Percentiles rank a stretch among this genome's conserved stretches.
Evolutionary conservation across 1,140 invertebrate species (phyloP).

Genomic region (Zaprionus africanus): DNA sequence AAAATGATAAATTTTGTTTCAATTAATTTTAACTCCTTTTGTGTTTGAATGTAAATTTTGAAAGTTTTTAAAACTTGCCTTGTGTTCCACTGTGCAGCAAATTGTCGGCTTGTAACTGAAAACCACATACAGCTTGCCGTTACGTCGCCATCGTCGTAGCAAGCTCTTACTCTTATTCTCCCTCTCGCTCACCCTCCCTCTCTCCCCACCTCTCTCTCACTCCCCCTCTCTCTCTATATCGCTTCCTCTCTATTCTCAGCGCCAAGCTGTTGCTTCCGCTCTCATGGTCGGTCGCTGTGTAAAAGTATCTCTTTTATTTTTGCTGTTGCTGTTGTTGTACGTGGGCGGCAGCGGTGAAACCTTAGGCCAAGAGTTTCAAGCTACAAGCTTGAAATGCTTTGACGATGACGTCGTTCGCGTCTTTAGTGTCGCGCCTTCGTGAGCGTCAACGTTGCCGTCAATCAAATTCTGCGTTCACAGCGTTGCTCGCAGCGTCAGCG

Average conservation of each 20-base stretch:
- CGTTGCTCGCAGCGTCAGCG: conserved; percentile 29
- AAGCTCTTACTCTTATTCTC: conserved; percentile 2
- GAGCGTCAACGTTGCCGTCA: conserved; percentile 52
- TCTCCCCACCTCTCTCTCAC: neutral
- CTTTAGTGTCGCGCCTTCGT: conserved; percentile 28
- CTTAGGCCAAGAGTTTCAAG: conserved; percentile 45
- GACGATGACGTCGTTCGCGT: conserved; percentile 68
- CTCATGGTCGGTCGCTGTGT: conserved; percentile 45
- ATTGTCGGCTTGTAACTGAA: conserved; percentile 71
- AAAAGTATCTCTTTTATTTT: conserved; percentile 65
- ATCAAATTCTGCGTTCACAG: conserved; percentile 60
- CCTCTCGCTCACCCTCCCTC: neutral
- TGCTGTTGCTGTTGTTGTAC: conserved; percentile 44
- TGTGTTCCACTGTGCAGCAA: conserved; percentile 64
- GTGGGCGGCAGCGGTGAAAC: conserved; percentile 74
- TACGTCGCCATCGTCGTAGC: conserved; percentile 22
- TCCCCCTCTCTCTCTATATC: neutral
- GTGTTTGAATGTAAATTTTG: neutral
- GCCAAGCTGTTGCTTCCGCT: conserved; percentile 75
- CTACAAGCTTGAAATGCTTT: conserved; percentile 75
- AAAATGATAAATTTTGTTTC: too few relatives aligned
- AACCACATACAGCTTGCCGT: conserved; percentile 61
- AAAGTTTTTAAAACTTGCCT: neutral
- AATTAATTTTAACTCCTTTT: too few relatives aligned
- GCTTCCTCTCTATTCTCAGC: neutral